Conservation (phyloP, 64 coral and sea anemone genomes). For the Montipora sp. region DNA sequence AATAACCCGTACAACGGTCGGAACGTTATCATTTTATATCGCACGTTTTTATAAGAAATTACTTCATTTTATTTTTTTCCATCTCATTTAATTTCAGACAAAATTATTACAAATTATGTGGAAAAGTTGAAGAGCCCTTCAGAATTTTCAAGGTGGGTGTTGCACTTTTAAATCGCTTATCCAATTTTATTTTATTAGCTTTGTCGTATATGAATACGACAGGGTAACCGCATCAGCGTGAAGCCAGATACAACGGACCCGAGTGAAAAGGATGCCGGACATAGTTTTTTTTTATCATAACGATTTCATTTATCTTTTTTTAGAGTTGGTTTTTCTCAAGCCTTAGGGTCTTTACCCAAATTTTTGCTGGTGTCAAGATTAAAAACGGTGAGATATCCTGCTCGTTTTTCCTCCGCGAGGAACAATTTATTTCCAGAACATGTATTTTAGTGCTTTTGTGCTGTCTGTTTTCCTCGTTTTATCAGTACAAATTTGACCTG, state of each 20-base stretch:
- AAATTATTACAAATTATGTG: conserved; percentile 68
- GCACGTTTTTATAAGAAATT: too few relatives aligned
- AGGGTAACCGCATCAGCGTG: too few relatives aligned
- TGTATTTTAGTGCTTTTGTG: too few relatives aligned
- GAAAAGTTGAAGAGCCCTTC: conserved; percentile 72
- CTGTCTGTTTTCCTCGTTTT: too few relatives aligned
- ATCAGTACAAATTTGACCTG: too few relatives aligned
- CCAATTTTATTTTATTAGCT: too few relatives aligned
- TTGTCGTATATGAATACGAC: too few relatives aligned
- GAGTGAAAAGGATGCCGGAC: too few relatives aligned
- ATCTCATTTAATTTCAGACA: conserved; percentile 54
- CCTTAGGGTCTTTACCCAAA: conserved; percentile 82
- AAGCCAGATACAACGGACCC: too few relatives aligned
- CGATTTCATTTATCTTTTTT: background rate
- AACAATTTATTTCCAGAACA: background rate
- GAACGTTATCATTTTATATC: too few relatives aligned
- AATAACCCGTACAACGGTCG: too few relatives aligned
- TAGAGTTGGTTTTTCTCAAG: conserved; percentile 86
- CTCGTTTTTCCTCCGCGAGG: background rate
- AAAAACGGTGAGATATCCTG: background rate
- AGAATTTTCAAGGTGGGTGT: conserved; percentile 78
- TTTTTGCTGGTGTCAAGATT: conserved; percentile 71
- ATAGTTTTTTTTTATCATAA: background rate
- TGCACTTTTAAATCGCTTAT: background rate
- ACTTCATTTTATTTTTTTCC: too few relatives aligned